phyloP scores from a whole-genome alignment of 2,888 invertebrate genomes.

The Polydrusus pterygomalis region DNA sequence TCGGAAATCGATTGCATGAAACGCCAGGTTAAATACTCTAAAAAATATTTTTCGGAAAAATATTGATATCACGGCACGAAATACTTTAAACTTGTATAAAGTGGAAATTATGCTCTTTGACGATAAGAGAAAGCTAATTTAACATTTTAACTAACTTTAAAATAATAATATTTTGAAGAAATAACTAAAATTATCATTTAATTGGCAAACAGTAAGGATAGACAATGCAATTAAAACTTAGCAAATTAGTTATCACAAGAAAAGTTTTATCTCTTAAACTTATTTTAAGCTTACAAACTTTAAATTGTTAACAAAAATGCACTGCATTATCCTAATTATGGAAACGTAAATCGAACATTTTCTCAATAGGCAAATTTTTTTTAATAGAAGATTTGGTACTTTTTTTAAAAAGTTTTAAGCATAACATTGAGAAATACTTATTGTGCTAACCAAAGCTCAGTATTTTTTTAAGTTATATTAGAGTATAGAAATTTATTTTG shows the following conservation, averaged over 20 bases:
- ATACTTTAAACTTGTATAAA: too few species aligned
- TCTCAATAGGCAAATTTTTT: background rate
- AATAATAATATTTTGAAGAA: background rate
- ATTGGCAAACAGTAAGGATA: too few species aligned
- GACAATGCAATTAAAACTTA: conserved; percentile 15
- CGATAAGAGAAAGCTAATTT: background rate
- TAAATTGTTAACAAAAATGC: background rate
- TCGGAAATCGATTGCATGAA: too few species aligned
- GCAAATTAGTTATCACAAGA: conserved; percentile 14
- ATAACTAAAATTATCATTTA: background rate
- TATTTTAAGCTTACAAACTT: background rate
- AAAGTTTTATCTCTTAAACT: conserved; percentile 5
- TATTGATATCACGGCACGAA: too few species aligned
- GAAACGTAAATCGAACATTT: background rate
- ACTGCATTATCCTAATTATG: background rate
- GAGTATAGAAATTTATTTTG: too few species aligned
- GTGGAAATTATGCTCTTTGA: background rate
- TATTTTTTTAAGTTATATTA: too few species aligned
- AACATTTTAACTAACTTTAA: background rate
- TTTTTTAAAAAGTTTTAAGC: too few species aligned
- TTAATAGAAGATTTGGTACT: background rate
- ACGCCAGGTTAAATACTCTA: too few species aligned
- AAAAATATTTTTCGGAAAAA: too few species aligned
- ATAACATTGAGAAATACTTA: too few species aligned
- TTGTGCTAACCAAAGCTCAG: too few species aligned